Evolutionary conservation across 2,888 invertebrate genomes (phyloP), one percentile per base, ranked within the genome.

Genomic region (Oegoconia quadripuncta): DNA sequence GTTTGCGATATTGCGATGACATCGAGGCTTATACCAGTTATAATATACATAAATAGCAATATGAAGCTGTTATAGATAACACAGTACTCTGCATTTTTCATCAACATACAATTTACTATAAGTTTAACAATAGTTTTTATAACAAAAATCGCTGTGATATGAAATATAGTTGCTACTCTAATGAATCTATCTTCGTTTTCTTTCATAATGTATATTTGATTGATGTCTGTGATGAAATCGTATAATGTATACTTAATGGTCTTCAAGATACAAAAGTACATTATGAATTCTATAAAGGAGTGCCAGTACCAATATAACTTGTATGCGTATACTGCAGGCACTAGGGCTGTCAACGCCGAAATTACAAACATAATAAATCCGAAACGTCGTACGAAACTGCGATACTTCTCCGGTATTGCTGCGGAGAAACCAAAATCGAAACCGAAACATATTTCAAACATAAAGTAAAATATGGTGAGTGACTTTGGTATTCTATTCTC

Each of bases 181-280:
- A 32, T 8, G 1, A 22, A 9, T 6, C 13, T 13, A 3, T 20
- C 13, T 9, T 32, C n/a, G 8, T 11, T 14, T 5, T 22, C 9
- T 17, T 11, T 22, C 3, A 20, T 7, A 3, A 22, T 22, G 13
- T 32, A 32, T 22, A 32, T 13, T 8, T 9, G 2, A 14, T 32
- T 20, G 7, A 32, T 22, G 3, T 39, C 39, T 8, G 12, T 3
- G n/a, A 39, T 12, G 11, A 39, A 39, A 9, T 39, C 26, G 11
- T 34, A 39, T 3, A 31, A n/a, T 4, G 15, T 39, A 15, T 39
- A 39, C 9, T 34, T 39, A 11, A 18, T 7, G 23, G 18, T 39
- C 3, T 26, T 35, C 2, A 39, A 15, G 13, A 35, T 34, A 11
- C 30, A 15, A 11, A 30, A 30, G 9, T 29, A 34, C 5, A 20